A percentile compares a stretch with the other conserved stretches of the same genome.
Conservation (phyloP, 2,888 invertebrate species). For the Punctoribates punctum region DNA sequence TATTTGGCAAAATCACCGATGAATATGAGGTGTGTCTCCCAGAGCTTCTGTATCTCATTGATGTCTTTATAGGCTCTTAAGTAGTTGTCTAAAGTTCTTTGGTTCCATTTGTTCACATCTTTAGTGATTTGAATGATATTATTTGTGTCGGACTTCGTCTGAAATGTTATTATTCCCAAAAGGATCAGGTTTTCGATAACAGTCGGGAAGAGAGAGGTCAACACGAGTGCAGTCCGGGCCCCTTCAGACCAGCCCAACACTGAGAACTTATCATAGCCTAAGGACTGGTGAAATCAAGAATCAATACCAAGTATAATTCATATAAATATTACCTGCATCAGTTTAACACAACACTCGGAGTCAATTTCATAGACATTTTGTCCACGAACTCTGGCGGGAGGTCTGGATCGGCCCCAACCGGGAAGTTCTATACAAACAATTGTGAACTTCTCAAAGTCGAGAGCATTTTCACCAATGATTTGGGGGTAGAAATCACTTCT, state of each 20-base stretch:
- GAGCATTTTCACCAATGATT: neutral
- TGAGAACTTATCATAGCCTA: constrained; percentile 48
- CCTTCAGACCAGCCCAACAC: constrained; percentile 55
- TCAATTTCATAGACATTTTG: neutral
- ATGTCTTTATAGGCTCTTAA: neutral
- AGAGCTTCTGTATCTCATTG: neutral
- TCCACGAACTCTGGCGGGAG: constrained; percentile 3
- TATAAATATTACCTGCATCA: neutral
- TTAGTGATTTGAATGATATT: neutral
- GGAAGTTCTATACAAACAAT: constrained; percentile 31
- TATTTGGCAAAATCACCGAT: neutral
- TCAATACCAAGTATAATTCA: no score
- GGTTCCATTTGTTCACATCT: neutral
- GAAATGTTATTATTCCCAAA: neutral
- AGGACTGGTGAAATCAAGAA: neutral
- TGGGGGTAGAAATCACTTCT: neutral
- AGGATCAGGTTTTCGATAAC: constrained; percentile 44
- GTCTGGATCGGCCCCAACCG: constrained; percentile 39
- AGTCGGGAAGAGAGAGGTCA: constrained; percentile 51
- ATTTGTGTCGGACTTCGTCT: neutral
- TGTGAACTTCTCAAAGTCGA: constrained; percentile 31
- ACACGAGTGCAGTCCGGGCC: constrained; percentile 52
- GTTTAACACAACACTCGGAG: neutral
- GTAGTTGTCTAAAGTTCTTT: neutral
- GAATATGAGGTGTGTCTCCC: neutral